Evolutionary conservation across 1,140 invertebrate species (phyloP).

Genomic region (Tribolium castaneum): DNA sequence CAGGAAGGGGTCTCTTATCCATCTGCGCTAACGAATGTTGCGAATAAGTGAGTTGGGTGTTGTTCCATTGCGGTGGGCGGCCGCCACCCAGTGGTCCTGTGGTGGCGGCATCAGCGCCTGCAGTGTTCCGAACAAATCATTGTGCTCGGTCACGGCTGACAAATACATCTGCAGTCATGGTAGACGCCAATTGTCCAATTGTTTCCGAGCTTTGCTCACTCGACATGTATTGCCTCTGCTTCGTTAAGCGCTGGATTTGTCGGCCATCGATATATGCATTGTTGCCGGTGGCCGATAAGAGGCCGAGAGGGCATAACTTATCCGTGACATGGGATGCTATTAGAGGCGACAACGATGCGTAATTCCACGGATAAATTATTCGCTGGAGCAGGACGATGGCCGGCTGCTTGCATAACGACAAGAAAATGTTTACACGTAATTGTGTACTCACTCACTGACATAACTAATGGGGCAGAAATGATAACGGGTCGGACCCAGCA

Average conservation of each 20-base stretch:
- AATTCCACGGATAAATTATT: constrained; percentile 36
- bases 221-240: constrained; percentile 2
- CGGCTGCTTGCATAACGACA: not conserved
- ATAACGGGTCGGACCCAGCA: not conserved
- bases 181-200: constrained; percentile 42
- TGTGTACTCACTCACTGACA: constrained; percentile 17
- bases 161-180: constrained; percentile 42
- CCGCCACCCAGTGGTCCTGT: not conserved
- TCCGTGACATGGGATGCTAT: constrained; percentile 7
- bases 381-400: not conserved
- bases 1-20: too few relatives aligned
- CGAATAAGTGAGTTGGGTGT: not conserved
- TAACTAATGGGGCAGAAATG: constrained; percentile 6
- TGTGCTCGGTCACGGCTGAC: constrained; percentile 12
- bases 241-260: constrained; percentile 2
- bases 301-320: constrained; percentile 4
- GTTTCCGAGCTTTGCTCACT: constrained; percentile 24
- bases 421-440: constrained; percentile 28
- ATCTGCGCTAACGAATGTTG: too few relatives aligned
- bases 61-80: not conserved
- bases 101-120: constrained; percentile 9
- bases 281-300: not conserved
- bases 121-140: constrained; percentile 31
- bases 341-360: constrained; percentile 30
- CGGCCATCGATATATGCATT: constrained; percentile 3